These are phyloP conservation scores for Panthera tigris DNA, from an alignment of 2,113 vertebrate genomes.

Conservation along the genomic window DNA sequence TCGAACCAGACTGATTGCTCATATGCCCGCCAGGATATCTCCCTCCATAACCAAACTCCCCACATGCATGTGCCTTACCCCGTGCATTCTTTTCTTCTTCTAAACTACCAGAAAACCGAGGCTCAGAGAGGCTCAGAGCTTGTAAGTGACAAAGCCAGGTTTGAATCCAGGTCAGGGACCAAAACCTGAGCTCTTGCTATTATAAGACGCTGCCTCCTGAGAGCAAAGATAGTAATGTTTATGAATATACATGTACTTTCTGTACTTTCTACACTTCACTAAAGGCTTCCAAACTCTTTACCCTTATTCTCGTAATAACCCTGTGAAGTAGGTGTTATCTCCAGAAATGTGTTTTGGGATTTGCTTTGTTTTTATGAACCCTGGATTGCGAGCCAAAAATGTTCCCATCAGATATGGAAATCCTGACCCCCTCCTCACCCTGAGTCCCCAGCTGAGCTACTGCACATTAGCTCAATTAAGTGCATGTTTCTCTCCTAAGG, in stretches of 20 bases:
- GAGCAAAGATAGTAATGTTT: background rate
- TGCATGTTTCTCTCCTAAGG: background rate
- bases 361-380: constrained; percentile 33
- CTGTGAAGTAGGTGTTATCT: background rate
- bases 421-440: background rate
- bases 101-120: background rate
- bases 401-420: constrained; percentile 28
- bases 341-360: background rate
- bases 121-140: background rate
- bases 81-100: background rate
- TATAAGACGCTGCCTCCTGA: background rate
- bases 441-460: background rate
- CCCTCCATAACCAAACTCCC: background rate
- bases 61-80: background rate
- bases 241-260: background rate
- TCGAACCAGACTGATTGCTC: background rate
- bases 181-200: background rate
- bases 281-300: background rate
- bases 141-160: background rate
- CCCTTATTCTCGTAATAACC: background rate
- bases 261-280: background rate
- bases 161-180: background rate
- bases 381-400: background rate
- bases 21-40: background rate
- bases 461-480: background rate